A percentile compares a stretch with the other conserved stretches of the same genome.
Evolutionary conservation across 2,888 invertebrate species (phyloP).

Genomic region (Punctoribates punctum): DNA sequence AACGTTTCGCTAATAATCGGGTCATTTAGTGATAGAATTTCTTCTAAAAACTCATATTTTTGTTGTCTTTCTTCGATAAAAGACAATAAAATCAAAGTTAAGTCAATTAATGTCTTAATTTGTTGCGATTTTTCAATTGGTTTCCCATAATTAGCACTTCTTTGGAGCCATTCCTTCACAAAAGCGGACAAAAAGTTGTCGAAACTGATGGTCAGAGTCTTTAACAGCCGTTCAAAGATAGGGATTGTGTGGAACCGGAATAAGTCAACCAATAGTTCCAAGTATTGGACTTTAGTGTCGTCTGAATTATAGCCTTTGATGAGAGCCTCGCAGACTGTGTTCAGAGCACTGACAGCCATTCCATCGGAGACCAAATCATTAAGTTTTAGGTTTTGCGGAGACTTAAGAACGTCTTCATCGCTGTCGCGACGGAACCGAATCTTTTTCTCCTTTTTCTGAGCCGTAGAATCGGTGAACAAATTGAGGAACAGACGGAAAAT

Average conservation of each 20-base stretch:
- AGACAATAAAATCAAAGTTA: neutral
- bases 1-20: conserved; percentile 3
- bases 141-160: neutral
- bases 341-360: neutral
- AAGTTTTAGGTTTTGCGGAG: neutral
- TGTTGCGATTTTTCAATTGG: neutral
- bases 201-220: neutral
- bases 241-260: neutral
- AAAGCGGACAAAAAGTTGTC: neutral
- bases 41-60: neutral
- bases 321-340: neutral
- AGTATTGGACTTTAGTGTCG: neutral
- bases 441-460: neutral
- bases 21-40: conserved; percentile 1
- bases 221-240: neutral
- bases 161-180: conserved; percentile 14
- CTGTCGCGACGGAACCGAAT: conserved; percentile 18
- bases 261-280: conserved; percentile 10
- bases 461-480: neutral
- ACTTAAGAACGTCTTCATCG: neutral
- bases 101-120: neutral
- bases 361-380: neutral
- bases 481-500: neutral
- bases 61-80: neutral
- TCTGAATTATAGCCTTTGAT: conserved; percentile 11